These are phyloP conservation scores for Parazoanthus swiftii DNA, from an alignment of 92 coral and sea anemone species.

Conservation along the genomic window DNA sequence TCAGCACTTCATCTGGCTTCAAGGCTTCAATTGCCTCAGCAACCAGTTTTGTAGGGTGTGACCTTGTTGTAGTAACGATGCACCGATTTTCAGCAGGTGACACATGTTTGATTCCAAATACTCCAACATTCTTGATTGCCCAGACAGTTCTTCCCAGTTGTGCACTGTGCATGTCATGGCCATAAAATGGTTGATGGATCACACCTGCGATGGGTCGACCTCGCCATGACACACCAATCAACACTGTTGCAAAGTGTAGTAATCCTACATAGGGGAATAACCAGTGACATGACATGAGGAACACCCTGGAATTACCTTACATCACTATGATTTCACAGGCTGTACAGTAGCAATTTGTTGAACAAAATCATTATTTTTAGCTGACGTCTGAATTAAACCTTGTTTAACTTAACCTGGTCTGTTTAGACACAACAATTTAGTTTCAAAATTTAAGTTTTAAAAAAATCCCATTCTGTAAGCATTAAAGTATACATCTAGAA, in stretches of 20 bases:
- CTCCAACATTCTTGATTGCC: slow-evolving; percentile 87
- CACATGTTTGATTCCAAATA: slow-evolving; percentile 77
- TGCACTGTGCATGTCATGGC: slow-evolving; percentile 50
- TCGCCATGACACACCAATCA: slow-evolving; percentile 85
- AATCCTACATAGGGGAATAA: slow-evolving; percentile 60
- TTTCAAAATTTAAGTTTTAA: too few relatives aligned
- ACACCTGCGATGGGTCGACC: slow-evolving; percentile 94
- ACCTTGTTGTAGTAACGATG: slow-evolving; percentile 83
- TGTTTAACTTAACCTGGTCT: too few relatives aligned
- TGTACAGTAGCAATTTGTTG: too few relatives aligned
- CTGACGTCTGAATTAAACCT: too few relatives aligned
- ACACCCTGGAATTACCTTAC: too few relatives aligned
- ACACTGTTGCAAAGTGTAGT: slow-evolving; percentile 85
- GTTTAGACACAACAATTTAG: too few relatives aligned
- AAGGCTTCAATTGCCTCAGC: slow-evolving; percentile 87
- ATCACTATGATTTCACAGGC: not conserved
- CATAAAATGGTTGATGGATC: slow-evolving; percentile 96
- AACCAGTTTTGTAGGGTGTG: slow-evolving; percentile 78
- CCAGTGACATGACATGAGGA: not conserved
- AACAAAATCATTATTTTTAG: too few relatives aligned
- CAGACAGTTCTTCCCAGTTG: slow-evolving; percentile 88
- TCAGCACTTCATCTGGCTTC: slow-evolving; percentile 81
- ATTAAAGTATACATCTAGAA: too few relatives aligned
- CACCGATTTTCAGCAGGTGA: slow-evolving; percentile 72
- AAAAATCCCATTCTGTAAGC: too few relatives aligned